Evolutionary conservation across 2,113 vertebrate species (phyloP).

Genomic region (Struthio camelus): DNA sequence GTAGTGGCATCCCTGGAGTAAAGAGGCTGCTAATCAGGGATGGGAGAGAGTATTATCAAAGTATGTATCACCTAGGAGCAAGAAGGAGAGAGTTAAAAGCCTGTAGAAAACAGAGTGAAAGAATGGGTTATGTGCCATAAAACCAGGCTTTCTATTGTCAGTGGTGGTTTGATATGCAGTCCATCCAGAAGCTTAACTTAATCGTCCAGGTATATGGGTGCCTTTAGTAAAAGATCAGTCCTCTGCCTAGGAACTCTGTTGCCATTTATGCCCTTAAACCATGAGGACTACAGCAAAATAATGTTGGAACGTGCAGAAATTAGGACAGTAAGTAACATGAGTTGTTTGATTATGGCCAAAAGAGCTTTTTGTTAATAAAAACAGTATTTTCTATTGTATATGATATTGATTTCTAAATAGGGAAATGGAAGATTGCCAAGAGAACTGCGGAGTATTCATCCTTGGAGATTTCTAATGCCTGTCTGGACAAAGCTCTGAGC

Average conservation of each 20-base stretch:
- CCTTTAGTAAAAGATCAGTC: neutral
- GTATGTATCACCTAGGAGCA: neutral
- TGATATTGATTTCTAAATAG: neutral
- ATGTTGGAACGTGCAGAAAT: neutral
- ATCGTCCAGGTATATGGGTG: slow-evolving; percentile 14
- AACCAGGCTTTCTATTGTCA: neutral
- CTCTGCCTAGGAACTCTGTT: neutral
- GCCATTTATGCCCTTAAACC: neutral
- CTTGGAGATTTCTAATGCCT: neutral
- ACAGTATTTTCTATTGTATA: neutral
- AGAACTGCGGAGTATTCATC: neutral
- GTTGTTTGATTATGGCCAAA: neutral
- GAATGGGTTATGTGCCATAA: neutral
- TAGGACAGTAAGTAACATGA: neutral
- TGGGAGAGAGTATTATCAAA: neutral
- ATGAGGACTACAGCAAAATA: neutral
- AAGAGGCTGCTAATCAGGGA: neutral
- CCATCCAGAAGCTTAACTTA: neutral
- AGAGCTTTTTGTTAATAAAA: slow-evolving; percentile 24
- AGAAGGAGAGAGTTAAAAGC: neutral
- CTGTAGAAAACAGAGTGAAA: neutral
- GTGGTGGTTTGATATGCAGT: neutral
- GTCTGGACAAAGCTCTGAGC: neutral
- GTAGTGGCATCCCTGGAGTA: neutral
- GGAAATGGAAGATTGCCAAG: neutral